Evolutionary conservation across 2,113 vertebrate genomes (phyloP).

Genomic region (Istiophorus platypterus): DNA sequence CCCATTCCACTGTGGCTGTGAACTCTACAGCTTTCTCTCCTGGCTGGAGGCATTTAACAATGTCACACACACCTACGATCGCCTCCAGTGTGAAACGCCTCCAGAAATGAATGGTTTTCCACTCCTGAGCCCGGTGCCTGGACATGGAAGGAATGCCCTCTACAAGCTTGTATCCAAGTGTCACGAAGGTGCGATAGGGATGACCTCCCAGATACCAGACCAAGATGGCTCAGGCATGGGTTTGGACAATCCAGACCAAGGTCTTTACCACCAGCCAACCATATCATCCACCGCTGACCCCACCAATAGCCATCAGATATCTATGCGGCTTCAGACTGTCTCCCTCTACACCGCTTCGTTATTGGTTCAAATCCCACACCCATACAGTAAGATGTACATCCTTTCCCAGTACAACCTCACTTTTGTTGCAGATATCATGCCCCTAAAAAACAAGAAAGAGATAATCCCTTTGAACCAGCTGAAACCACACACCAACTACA

Average conservation of each 20-base stretch:
- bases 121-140: slow-evolving; percentile 90
- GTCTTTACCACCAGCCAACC: slow-evolving; percentile 89
- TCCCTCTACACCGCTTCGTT: slow-evolving; percentile 89
- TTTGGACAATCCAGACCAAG: slow-evolving; percentile 80
- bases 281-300: slow-evolving; percentile 89
- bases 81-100: slow-evolving; percentile 95
- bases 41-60: slow-evolving; percentile 98
- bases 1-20: slow-evolving; percentile 97
- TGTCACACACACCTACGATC: slow-evolving; percentile 96
- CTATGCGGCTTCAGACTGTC: slow-evolving; percentile 91
- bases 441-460: slow-evolving; percentile 93
- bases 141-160: slow-evolving; percentile 92
- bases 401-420: slow-evolving; percentile 95
- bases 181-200: slow-evolving; percentile 89
- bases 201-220: slow-evolving; percentile 90
- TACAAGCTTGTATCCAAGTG: slow-evolving; percentile 92
- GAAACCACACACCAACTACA: slow-evolving; percentile 94
- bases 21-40: slow-evolving; percentile 93
- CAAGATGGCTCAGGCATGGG: slow-evolving; percentile 84
- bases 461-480: slow-evolving; percentile 89
- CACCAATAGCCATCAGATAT: slow-evolving; percentile 85
- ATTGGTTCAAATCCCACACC: slow-evolving; percentile 93
- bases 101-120: slow-evolving; percentile 92
- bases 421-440: slow-evolving; percentile 89
- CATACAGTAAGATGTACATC: slow-evolving; percentile 97